These are phyloP conservation scores for Falco punctatus DNA, from an alignment of 2,113 vertebrate genomes.

Conservation along the genomic window DNA sequence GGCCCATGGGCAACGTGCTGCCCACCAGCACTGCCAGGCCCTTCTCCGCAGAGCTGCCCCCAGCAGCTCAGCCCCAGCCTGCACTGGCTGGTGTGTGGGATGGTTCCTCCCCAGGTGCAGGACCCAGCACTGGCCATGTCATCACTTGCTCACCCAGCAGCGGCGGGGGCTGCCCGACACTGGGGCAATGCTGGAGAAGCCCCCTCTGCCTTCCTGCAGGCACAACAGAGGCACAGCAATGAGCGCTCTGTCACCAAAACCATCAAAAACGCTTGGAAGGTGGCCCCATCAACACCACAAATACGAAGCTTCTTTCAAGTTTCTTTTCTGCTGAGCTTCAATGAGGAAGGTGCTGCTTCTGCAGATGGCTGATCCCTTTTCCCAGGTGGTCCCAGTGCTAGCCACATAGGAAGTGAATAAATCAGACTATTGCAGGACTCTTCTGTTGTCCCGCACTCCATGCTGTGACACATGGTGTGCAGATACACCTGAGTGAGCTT, in stretches of 20 bases:
- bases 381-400: background rate
- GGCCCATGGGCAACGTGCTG: no score
- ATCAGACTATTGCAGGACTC: background rate
- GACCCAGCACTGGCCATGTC: background rate
- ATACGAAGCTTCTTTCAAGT: background rate
- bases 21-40: no score
- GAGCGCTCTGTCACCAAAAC: background rate
- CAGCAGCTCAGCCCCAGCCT: no score
- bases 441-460: background rate
- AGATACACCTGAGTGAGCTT: background rate
- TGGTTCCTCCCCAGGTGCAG: no score
- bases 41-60: no score
- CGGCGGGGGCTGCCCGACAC: background rate
- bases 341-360: background rate
- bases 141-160: background rate
- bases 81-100: no score
- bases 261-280: background rate
- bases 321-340: background rate
- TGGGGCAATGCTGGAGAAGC: background rate
- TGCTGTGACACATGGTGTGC: background rate
- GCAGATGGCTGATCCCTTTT: background rate
- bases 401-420: background rate
- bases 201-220: background rate
- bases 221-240: accelerated
- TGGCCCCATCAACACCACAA: background rate